Evolutionary conservation across 2,888 invertebrate species (phyloP).

Genomic region (Drosophila neoperkinsi): DNA sequence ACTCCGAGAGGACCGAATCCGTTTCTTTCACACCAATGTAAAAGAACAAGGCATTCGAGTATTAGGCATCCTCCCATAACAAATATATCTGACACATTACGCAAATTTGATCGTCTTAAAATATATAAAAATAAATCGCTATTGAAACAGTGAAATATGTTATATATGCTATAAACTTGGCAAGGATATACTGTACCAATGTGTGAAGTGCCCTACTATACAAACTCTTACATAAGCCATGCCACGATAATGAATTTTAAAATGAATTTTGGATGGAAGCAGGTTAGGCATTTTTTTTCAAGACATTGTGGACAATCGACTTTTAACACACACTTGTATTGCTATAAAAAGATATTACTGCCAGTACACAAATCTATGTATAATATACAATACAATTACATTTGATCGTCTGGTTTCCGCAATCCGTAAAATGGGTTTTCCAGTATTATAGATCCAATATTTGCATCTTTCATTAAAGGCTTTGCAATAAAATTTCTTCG

Average conservation of each 20-base stretch:
- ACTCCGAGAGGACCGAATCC: slow-evolving; percentile 97
- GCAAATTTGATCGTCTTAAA: slow-evolving; percentile 93
- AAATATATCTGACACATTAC: slow-evolving; percentile 98
- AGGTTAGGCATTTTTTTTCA: not conserved
- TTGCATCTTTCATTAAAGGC: slow-evolving; percentile 94
- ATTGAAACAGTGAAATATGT: not conserved
- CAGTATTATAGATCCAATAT: slow-evolving; percentile 96
- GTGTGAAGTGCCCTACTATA: not conserved
- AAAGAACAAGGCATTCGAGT: slow-evolving; percentile 95
- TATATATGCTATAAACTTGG: not conserved
- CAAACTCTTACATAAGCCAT: not conserved
- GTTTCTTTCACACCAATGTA: slow-evolving; percentile 96
- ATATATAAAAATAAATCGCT: not conserved
- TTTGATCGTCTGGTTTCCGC: slow-evolving; percentile 94
- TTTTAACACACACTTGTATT: not conserved
- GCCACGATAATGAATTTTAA: too few species aligned
- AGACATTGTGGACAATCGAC: not conserved
- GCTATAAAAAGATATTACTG: not conserved
- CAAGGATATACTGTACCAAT: not conserved
- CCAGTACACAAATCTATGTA: not conserved
- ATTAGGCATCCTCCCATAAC: slow-evolving; percentile 99
- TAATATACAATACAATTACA: slow-evolving; percentile 86
- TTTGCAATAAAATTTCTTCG: slow-evolving; percentile 95
- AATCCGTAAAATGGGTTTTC: slow-evolving; percentile 98
- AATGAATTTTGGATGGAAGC: not conserved